Percentiles rank a stretch among this genome's conserved stretches.
Conservation (phyloP, 2,888 invertebrate species). For the Euphydryas editha region DNA sequence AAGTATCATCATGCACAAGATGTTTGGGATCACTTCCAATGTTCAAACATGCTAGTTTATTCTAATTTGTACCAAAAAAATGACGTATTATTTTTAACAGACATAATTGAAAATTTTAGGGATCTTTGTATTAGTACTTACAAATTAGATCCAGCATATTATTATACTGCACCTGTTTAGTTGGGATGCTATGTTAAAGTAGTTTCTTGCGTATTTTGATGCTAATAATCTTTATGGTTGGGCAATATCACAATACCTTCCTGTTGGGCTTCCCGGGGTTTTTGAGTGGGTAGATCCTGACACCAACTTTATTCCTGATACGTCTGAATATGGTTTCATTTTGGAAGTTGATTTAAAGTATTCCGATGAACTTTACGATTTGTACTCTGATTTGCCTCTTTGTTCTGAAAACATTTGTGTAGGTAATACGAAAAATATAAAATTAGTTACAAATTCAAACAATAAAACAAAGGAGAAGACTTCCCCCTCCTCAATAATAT, state of each 20-base stretch:
- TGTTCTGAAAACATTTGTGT: constrained; percentile 37
- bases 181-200: too few relatives aligned
- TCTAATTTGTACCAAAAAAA: constrained; percentile 46
- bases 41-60: constrained; percentile 48
- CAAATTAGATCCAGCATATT: constrained; percentile 43
- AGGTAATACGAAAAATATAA: constrained; percentile 27
- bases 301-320: constrained; percentile 19
- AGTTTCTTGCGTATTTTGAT: constrained; percentile 52
- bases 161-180: too few relatives aligned
- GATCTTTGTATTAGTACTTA: constrained; percentile 47
- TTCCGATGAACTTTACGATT: too few relatives aligned
- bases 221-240: constrained; percentile 57
- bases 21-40: constrained; percentile 9
- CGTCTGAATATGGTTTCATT: constrained; percentile 43
- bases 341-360: constrained; percentile 31
- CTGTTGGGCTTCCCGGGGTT: constrained; percentile 38
- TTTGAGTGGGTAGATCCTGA: constrained; percentile 48
- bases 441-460: constrained; percentile 40
- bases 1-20: not conserved
- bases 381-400: constrained; percentile 44
- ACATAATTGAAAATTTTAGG: constrained; percentile 56
- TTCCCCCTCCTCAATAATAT: too few relatives aligned
- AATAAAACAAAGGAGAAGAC: constrained; percentile 33
- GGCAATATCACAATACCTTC: constrained; percentile 53
- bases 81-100: constrained; percentile 50